Evolutionary conservation across 2,888 invertebrate species (phyloP), one percentile per base, ranked within the genome.

Genomic region (Polietes domitor): DNA sequence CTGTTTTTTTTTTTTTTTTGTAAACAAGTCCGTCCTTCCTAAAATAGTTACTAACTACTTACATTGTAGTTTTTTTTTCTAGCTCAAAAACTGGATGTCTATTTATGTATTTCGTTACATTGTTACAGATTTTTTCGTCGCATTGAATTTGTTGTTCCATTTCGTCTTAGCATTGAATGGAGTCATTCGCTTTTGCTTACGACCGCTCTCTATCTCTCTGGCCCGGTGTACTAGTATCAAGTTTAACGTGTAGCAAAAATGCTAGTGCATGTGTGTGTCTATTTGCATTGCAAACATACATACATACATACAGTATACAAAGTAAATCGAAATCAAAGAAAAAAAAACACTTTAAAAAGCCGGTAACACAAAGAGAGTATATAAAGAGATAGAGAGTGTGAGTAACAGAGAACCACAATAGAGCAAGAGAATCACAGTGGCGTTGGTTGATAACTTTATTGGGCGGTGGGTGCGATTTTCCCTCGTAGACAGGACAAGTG

Each of bases 91-190:
- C n/a, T 47, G 47, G 47, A n/a, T 12, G 37, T 47, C 47, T n/a
- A 47, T 4, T 47, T 47, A 32, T 47, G 12, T n/a, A 47, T 47
- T 47, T 47, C 4, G 47, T 47, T 47, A n/a, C 26, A 12, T 58
- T 58, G 61, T 61, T 32, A 61, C n/a, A 61, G 17, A 61, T 32
- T 26, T 58, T 61, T 28, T 61, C 28, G 15, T 28, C 24, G 15
- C 61, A 61, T 61, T n/a, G n/a, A 61, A 61, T 61, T 61, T 9
- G 32, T 7, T 7, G 37, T 37, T 37, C 37, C 61, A 17, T 61
- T 17, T n/a, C 61, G 32, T 28, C 61, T 61, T 32, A 61, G n/a
- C 61, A 61, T 61, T 61, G 61, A 61, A 61, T 28, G n/a, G 17
- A 28, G 61, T 61, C 61, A 61, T 28, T 61, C 15, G 61, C 61